These are phyloP conservation scores for Tenebrosternarchus preto DNA, from an alignment of 2,113 vertebrate genomes.

Conservation along the genomic window DNA sequence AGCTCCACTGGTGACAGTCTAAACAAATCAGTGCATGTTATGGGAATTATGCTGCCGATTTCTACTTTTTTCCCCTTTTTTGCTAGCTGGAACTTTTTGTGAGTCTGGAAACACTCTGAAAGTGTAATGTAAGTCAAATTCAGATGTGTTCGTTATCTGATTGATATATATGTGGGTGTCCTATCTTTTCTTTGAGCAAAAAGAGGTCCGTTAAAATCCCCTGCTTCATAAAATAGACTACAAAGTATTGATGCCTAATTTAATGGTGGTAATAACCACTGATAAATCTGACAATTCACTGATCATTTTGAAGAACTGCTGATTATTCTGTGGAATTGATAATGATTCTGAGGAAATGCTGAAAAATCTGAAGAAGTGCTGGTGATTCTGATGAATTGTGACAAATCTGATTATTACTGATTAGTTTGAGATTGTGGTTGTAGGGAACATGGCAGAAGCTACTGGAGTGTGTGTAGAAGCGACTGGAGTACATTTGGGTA, in stretches of 20 bases:
- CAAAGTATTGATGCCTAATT: conserved; percentile 54
- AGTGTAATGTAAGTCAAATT: conserved; percentile 3
- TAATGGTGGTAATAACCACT: conserved; percentile 40
- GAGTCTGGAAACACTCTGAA: background rate
- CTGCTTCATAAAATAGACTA: conserved; percentile 54
- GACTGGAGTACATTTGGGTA: background rate
- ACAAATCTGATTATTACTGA: conserved; percentile 19
- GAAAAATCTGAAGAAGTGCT: conserved; percentile 16
- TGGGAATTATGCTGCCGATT: too few species aligned
- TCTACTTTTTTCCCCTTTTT: background rate
- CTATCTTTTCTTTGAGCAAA: conserved; percentile 52
- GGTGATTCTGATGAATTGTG: background rate
- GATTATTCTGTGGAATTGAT: too few species aligned
- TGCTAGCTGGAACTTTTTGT: background rate
- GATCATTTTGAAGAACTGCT: background rate
- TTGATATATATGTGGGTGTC: conserved; percentile 60
- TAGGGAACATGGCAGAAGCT: background rate
- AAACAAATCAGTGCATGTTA: background rate
- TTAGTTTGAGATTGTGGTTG: background rate
- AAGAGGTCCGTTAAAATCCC: conserved; percentile 54
- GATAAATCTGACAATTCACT: conserved; percentile 27
- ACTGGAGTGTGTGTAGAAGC: background rate
- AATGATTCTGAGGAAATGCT: background rate
- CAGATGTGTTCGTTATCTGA: conserved; percentile 50
- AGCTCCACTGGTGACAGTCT: too few species aligned